These are phyloP conservation scores for Entosphenus tridentatus DNA, from an alignment of 2,113 vertebrate species.

Conservation along the genomic window DNA sequence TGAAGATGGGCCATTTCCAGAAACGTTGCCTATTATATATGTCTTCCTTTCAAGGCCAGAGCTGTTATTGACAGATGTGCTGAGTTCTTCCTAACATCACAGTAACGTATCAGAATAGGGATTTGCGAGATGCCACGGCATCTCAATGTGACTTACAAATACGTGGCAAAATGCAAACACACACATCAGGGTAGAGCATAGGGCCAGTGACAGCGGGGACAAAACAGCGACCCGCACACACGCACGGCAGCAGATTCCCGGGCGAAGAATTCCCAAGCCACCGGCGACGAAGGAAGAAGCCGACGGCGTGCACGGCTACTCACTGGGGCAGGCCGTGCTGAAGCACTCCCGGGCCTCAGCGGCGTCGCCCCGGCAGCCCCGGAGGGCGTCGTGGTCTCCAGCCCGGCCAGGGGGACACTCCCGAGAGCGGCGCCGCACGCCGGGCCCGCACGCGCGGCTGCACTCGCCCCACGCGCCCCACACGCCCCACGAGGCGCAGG, in stretches of 20 bases:
- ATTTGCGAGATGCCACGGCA: too few species aligned
- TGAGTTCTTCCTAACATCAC: too few species aligned
- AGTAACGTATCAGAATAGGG: too few species aligned
- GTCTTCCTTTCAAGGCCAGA: too few species aligned
- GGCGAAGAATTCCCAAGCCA: too few species aligned
- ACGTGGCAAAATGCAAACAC: not conserved
- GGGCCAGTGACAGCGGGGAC: not conserved
- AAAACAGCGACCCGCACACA: not conserved
- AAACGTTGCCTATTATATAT: too few species aligned
- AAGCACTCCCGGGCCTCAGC: slow-evolving; percentile 38
- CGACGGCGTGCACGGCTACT: not conserved
- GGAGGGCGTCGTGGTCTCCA: slow-evolving; percentile 16
- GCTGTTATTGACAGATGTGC: too few species aligned
- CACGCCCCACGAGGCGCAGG: slow-evolving; percentile 33
- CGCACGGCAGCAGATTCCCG: not conserved
- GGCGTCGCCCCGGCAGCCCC: slow-evolving; percentile 26
- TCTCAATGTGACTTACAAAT: too few species aligned
- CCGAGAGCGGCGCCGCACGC: slow-evolving; percentile 23
- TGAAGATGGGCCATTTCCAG: too few species aligned
- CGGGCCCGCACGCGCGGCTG: slow-evolving; percentile 33
- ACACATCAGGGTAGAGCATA: not conserved
- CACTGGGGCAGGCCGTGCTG: slow-evolving; percentile 33
- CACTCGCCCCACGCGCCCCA: slow-evolving; percentile 47
- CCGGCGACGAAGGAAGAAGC: not conserved
- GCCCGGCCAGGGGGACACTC: slow-evolving; percentile 14